Evolutionary conservation across 1,140 invertebrate genomes (phyloP), one percentile per base, ranked within the genome.

Genomic region (Euglossa dilemma): DNA sequence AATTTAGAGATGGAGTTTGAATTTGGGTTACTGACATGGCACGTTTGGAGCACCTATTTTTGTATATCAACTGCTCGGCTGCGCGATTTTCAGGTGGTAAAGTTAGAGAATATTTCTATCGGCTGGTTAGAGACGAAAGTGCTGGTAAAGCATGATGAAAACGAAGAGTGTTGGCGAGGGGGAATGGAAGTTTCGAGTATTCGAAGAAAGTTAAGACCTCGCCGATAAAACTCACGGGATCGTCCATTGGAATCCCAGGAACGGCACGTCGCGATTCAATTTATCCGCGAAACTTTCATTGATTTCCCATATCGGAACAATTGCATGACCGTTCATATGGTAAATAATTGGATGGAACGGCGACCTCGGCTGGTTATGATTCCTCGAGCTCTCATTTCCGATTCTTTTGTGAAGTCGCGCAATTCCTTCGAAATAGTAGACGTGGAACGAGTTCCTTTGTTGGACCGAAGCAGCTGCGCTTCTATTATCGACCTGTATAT

Each of bases 401-500:
- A 59, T 77, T 63, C 74, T 52, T 78, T 63, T 63, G 66, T 28
- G 2, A 20, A 54, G 7, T 47, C 63, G 16, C 23, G 73, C 28
- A 52, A 56, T 83, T 78, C 52, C 47, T 61, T 43, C 66, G 47
- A 45, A 43, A 78, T 69, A 28, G 63, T 63, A 77, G 73, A 69
- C 52, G n/a, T 14, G 80, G 6, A 82, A 73, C 79, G 47, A 69
- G 54, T 63, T 78, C 47, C 66, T 70, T 83, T 83, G 54, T 63
- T 18, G 64, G 9, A 18, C n/a, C n/a, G 28, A 28, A 36, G 18
- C 61, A 64, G 64, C 72, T 61, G 72, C 28, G 50, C 64, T 73
- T 23, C 66, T 72, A 76, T 76, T 87, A 87, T 84, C 72, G 43
- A 67, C 50, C 45, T 76, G 61, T 36, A 50, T 54, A 61, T 64